Evolutionary conservation across 2,888 invertebrate species (phyloP).

Genomic region (Nycteola revayana): DNA sequence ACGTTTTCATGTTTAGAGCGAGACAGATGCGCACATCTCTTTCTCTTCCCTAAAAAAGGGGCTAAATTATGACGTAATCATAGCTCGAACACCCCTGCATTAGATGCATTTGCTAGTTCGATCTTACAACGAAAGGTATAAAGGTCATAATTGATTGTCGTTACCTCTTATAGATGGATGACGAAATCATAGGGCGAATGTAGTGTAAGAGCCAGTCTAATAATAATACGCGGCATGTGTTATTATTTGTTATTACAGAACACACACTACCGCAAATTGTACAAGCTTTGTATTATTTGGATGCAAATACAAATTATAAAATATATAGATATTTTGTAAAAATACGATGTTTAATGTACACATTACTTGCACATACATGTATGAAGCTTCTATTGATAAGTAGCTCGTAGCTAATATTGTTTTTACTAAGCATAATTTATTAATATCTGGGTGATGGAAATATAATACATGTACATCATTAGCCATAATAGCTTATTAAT

Average conservation of each 20-base stretch:
- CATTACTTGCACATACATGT: too few species aligned
- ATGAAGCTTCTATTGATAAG: too few species aligned
- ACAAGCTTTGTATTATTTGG: background rate
- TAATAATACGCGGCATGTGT: slow-evolving; percentile 16
- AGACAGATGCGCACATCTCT: slow-evolving; percentile 23
- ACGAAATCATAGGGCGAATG: slow-evolving; percentile 48
- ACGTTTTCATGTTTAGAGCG: slow-evolving; percentile 40
- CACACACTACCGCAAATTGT: background rate
- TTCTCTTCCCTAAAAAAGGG: slow-evolving; percentile 50
- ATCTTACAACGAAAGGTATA: slow-evolving; percentile 25
- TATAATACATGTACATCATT: too few species aligned
- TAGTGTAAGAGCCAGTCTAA: slow-evolving; percentile 33
- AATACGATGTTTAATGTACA: too few species aligned
- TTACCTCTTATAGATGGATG: slow-evolving; percentile 32
- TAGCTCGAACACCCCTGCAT: slow-evolving; percentile 51
- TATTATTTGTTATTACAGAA: background rate
- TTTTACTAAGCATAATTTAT: too few species aligned
- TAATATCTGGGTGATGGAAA: too few species aligned
- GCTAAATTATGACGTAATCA: slow-evolving; percentile 69
- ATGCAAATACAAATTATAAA: too few species aligned
- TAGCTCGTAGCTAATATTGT: too few species aligned
- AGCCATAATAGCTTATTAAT: too few species aligned
- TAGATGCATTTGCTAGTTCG: slow-evolving; percentile 30
- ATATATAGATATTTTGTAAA: too few species aligned
- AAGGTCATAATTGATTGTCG: slow-evolving; percentile 28